These are phyloP conservation scores for Mesocentrotus franciscanus DNA, from an alignment of 53 echinoderm and acorn worm species.

Conservation along the genomic window DNA sequence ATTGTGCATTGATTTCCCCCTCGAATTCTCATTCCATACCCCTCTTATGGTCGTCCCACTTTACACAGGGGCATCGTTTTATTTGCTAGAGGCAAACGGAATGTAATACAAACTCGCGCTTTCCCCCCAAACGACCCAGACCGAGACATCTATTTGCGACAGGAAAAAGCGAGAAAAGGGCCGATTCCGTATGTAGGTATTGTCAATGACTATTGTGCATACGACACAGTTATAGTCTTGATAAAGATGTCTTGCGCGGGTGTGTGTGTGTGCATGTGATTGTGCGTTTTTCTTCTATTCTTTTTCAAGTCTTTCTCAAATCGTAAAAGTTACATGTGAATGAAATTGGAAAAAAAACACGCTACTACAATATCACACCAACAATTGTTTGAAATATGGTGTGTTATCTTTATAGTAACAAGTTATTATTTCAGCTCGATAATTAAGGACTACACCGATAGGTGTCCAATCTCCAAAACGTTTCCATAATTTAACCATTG, in stretches of 20 bases:
- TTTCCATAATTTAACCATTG: too few species aligned
- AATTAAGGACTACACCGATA: too few species aligned
- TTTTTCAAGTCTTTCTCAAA: background rate
- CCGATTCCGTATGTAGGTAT: background rate
- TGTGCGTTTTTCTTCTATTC: too few species aligned
- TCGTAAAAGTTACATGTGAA: background rate
- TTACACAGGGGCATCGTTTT: slow-evolving; percentile 37
- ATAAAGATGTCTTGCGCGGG: background rate
- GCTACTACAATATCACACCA: too few species aligned
- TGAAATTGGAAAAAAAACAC: too few species aligned
- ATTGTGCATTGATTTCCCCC: background rate
- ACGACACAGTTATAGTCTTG: background rate
- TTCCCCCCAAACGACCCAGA: background rate
- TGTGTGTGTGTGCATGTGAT: background rate
- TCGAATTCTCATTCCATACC: background rate
- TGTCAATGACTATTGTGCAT: background rate
- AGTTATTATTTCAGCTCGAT: too few species aligned
- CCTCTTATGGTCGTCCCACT: background rate
- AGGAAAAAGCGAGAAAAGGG: background rate
- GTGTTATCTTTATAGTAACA: too few species aligned
- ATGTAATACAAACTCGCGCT: slow-evolving; percentile 41
- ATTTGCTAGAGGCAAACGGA: slow-evolving; percentile 17
- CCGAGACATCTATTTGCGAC: background rate
- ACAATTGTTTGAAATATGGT: too few species aligned
- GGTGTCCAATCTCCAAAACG: too few species aligned